Evolutionary conservation across 2,113 vertebrate species (phyloP).

Genomic region (Toxotes chatareus): DNA sequence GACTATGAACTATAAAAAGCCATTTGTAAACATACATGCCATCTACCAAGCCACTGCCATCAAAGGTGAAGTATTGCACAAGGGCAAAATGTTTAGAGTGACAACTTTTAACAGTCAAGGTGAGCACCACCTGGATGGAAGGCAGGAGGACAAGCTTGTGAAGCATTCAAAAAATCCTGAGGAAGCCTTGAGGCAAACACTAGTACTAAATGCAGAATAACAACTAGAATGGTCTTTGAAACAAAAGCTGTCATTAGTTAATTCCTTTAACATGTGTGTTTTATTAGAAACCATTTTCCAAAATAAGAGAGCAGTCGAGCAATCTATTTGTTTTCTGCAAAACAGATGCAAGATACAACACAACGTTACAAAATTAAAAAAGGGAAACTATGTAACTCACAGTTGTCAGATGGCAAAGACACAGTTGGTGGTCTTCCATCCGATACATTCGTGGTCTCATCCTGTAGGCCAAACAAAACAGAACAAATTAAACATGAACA

Average conservation of each 20-base stretch:
- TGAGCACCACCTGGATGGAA: conserved; percentile 28
- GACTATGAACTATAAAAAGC: too few relatives aligned
- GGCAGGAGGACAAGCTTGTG: conserved; percentile 27
- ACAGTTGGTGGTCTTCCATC: conserved; percentile 64
- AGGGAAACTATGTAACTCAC: conserved; percentile 66
- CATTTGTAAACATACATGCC: neutral
- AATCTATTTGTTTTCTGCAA: neutral
- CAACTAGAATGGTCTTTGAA: neutral
- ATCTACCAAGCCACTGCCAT: neutral
- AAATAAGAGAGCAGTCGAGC: neutral
- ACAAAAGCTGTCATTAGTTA: neutral
- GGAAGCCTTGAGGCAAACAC: conserved; percentile 29
- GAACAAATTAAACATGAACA: conserved; percentile 17
- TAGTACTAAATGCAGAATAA: conserved; percentile 3
- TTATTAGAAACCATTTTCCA: conserved; percentile 3
- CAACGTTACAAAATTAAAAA: conserved; percentile 4
- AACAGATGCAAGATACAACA: neutral
- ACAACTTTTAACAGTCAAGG: conserved; percentile 2
- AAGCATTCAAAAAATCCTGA: conserved; percentile 51
- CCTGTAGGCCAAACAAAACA: conserved; percentile 64
- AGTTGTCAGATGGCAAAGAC: conserved; percentile 61
- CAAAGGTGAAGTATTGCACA: neutral
- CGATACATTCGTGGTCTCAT: conserved; percentile 66
- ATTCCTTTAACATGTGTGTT: neutral
- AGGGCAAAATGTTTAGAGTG: neutral